Conservation (phyloP, 1,140 invertebrate species). For the Orius insidiosus region DNA sequence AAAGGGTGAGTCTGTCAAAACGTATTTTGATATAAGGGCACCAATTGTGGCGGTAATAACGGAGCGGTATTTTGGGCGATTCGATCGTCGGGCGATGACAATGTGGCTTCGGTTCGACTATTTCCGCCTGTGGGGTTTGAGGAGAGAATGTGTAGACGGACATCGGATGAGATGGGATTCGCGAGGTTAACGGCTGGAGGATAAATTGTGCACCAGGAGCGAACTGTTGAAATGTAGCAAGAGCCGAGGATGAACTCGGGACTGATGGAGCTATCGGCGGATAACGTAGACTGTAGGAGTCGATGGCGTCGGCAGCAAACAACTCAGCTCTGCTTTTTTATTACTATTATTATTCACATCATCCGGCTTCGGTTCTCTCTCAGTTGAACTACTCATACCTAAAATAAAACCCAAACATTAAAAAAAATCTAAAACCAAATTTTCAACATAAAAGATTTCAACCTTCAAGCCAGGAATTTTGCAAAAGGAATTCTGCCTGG, state of each 20-base stretch:
- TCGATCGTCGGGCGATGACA: constrained; percentile 21
- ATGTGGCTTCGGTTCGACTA: constrained; percentile 14
- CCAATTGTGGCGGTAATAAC: constrained; percentile 35
- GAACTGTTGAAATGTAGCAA: constrained; percentile 14
- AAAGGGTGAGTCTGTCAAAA: constrained; percentile 78
- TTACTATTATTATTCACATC: constrained; percentile 18
- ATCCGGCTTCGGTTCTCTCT: constrained; percentile 11
- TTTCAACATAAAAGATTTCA: no score
- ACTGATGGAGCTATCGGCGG: constrained; percentile 20
- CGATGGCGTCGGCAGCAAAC: constrained; percentile 35
- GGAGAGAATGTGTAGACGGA: constrained; percentile 6
- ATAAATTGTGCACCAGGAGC: constrained; percentile 12
- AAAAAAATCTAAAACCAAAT: no score
- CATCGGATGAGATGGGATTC: constrained; percentile 11
- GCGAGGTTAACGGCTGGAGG: constrained; percentile 13
- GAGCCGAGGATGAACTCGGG: constrained; percentile 12
- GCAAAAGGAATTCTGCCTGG: no score
- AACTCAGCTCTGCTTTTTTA: constrained; percentile 29
- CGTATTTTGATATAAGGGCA: constrained; percentile 49
- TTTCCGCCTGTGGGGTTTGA: constrained; percentile 8
- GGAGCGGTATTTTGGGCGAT: constrained; percentile 17
- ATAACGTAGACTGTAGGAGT: constrained; percentile 29
- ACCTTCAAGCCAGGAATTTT: no score
- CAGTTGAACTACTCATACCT: not conserved
- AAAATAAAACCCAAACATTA: no score